phyloP scores from a whole-genome alignment of 2,113 vertebrate species.

The Hippocampus abdominalis region DNA sequence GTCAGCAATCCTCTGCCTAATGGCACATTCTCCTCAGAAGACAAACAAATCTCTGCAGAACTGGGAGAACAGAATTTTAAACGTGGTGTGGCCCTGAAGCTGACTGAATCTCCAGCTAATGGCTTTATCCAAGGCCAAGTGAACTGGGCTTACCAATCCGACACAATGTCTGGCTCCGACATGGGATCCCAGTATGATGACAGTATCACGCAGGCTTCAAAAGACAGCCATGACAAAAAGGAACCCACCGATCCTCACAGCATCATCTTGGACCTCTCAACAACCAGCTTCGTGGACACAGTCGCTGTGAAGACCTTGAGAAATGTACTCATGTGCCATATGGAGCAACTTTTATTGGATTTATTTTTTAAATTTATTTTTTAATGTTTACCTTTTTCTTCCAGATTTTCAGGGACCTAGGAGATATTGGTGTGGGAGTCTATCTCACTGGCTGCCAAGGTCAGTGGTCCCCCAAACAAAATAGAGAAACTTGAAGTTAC shows the following conservation, averaged over 20 bases:
- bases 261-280: slow-evolving; percentile 82
- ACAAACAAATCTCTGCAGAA: slow-evolving; percentile 4
- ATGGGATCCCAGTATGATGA: slow-evolving; percentile 9
- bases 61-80: slow-evolving; percentile 3
- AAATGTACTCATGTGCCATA: slow-evolving; percentile 69
- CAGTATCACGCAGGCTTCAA: background rate
- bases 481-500: slow-evolving; percentile 10
- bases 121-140: slow-evolving; percentile 32
- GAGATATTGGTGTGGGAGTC: slow-evolving; percentile 78
- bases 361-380: background rate
- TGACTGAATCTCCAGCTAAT: slow-evolving; percentile 23
- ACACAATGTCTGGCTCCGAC: slow-evolving; percentile 29
- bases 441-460: slow-evolving; percentile 75
- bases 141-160: slow-evolving; percentile 52
- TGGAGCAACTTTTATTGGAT: background rate
- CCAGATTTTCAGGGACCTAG: slow-evolving; percentile 86
- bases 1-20: background rate
- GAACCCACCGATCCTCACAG: slow-evolving; percentile 49
- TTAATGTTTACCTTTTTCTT: background rate
- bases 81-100: slow-evolving; percentile 29
- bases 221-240: background rate
- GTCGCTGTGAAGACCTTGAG: slow-evolving; percentile 83
- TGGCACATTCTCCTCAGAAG: background rate
- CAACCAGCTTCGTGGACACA: slow-evolving; percentile 82
- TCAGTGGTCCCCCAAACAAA: slow-evolving; percentile 48